phyloP scores from a whole-genome alignment of 2,113 vertebrate species.

The Tapirus terrestris region DNA sequence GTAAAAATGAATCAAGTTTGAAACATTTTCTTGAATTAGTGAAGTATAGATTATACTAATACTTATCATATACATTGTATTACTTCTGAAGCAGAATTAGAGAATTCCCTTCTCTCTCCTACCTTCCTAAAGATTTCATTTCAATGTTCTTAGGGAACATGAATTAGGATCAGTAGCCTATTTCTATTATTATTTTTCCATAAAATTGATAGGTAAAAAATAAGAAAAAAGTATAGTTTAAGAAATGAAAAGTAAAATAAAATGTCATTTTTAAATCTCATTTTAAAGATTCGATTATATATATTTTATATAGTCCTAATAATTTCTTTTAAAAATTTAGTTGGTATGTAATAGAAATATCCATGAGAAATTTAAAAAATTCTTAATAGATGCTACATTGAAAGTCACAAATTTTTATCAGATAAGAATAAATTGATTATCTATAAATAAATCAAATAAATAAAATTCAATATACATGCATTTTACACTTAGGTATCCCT shows the following conservation, averaged over 20 bases:
- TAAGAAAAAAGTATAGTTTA: background rate
- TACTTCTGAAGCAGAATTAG: slow-evolving; percentile 21
- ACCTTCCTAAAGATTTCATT: slow-evolving; percentile 4
- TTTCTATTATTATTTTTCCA: background rate
- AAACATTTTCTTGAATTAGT: slow-evolving; percentile 14
- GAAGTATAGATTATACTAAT: background rate
- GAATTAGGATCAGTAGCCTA: background rate
- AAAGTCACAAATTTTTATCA: slow-evolving; percentile 28
- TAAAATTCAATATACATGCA: background rate
- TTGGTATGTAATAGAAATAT: background rate
- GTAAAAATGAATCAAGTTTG: background rate
- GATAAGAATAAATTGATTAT: background rate
- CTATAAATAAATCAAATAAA: background rate
- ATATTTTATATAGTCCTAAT: background rate
- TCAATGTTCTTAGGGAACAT: slow-evolving; percentile 9
- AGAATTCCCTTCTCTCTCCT: slow-evolving; percentile 6
- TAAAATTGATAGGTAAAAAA: background rate
- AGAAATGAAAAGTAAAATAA: background rate
- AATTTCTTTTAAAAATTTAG: background rate
- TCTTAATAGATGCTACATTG: background rate
- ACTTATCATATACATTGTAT: background rate
- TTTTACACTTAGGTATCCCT: background rate
- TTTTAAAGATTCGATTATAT: slow-evolving; percentile 23
- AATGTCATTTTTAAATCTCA: background rate
- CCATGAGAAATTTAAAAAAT: background rate